Conservation (phyloP, 2,888 invertebrate species). For the Luperina nickerlii region DNA sequence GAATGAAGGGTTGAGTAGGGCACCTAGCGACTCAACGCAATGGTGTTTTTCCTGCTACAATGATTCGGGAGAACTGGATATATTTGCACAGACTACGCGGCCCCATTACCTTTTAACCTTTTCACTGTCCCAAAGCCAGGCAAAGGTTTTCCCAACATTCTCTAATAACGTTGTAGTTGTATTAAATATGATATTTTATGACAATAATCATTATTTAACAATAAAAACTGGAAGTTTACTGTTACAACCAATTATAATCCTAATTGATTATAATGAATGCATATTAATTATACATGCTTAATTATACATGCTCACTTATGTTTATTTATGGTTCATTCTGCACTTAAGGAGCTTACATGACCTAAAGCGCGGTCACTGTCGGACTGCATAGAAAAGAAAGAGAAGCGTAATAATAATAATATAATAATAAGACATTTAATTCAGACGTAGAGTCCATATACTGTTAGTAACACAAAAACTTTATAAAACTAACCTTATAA, state of each 20-base stretch:
- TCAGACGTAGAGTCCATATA: too few species aligned
- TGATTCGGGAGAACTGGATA: not conserved
- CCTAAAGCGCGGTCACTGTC: too few species aligned
- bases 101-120: not conserved
- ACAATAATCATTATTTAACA: not conserved
- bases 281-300: not conserved
- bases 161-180: not conserved
- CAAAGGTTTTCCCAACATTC: not conserved
- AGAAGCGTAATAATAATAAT: too few species aligned
- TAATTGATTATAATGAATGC: constrained; percentile 1
- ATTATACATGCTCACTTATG: constrained; percentile 36
- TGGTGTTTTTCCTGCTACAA: too few species aligned
- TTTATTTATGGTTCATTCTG: constrained; percentile 39
- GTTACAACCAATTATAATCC: constrained; percentile 12
- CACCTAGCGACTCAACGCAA: not conserved
- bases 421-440: too few species aligned
- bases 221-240: constrained; percentile 1
- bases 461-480: too few species aligned
- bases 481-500: too few species aligned
- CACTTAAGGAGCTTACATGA: not conserved
- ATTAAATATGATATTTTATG: constrained; percentile 1
- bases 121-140: not conserved
- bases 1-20: not conserved
- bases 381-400: too few species aligned
- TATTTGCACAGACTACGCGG: too few species aligned